Evolutionary conservation across 2,888 invertebrate genomes (phyloP).

Genomic region (Andrena flavipes): DNA sequence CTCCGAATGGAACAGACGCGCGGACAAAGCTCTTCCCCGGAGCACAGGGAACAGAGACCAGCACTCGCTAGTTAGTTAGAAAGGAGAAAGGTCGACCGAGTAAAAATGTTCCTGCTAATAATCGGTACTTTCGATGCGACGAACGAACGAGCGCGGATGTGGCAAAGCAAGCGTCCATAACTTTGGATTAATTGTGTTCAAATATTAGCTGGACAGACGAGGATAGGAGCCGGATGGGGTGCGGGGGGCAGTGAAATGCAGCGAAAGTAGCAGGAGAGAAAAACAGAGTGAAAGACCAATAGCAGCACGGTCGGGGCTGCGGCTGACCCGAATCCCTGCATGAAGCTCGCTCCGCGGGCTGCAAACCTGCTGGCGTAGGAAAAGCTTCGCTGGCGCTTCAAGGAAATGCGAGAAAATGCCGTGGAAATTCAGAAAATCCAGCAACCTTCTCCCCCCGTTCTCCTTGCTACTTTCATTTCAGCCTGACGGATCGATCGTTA

Average conservation of each 20-base stretch:
- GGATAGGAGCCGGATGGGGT: constrained; percentile 6
- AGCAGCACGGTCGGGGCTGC: constrained; percentile 48
- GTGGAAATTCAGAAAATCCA: constrained; percentile 73
- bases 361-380: constrained; percentile 82
- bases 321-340: constrained; percentile 79
- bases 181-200: constrained; percentile 81
- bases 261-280: constrained; percentile 36
- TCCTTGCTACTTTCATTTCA: constrained; percentile 18
- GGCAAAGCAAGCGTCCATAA: constrained; percentile 60
- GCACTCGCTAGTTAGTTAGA: not conserved
- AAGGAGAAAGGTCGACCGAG: not conserved
- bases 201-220: constrained; percentile 76
- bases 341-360: constrained; percentile 72
- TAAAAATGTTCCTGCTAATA: constrained; percentile 26
- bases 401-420: constrained; percentile 75
- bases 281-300: constrained; percentile 45
- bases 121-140: constrained; percentile 30
- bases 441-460: constrained; percentile 34
- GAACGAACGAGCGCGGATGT: constrained; percentile 30
- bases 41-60: not conserved
- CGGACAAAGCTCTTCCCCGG: not conserved
- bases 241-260: not conserved
- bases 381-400: constrained; percentile 75
- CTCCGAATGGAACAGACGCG: not conserved
- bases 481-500: constrained; percentile 57